Evolutionary conservation across 2,888 invertebrate species (phyloP), one percentile per base, ranked within the genome.

Genomic region (Scaeva pyrastri): DNA sequence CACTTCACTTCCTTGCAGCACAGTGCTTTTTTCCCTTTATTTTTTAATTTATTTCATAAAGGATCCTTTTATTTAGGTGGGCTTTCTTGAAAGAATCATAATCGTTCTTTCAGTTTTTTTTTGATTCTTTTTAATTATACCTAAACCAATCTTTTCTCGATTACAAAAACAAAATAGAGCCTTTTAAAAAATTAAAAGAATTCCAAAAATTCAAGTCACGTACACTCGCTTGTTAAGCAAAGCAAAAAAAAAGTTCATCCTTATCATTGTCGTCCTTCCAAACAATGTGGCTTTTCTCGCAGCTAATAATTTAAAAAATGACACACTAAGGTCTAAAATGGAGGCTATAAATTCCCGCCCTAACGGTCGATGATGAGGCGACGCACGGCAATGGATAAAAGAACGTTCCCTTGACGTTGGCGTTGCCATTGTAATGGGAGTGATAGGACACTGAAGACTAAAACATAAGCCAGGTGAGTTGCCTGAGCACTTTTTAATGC

Each of bases 401-500:
- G 43, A 8, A 21, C 21, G 52, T 68, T 73, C 48, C 70, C 48
- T 31, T 74, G 62, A 56, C 56, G 70, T 8, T 31, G 31, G 5
- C 70, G 41, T 31, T 74, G 62, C 70, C 64, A 74, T 78, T 78
- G 70, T 56, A 78, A 74, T 79, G 79, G 58, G 58, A 75, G 71
- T 64, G 70, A 71, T 60, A 73, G 48, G 62, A 31, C n/a, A 16
- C 31, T 31, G 56, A 31, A 31, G 31, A 31, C 31, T 14, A 55
- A 56, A 45, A 45, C 64, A 64, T 31, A 70, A 68, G 41, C 12
- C 50, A 82, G 66, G 76, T 76, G 55, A 73, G 52, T 52, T 43
- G 68, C 39, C 48, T 78, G 70, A 79, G 79, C 68, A 75, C 79
- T 84, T 84, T 79, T 84, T 84, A 84, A 84, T 84, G 75, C 79